A percentile compares a stretch with the other conserved stretches of the same genome.
These are phyloP conservation scores for Telmatherina bonti DNA, from an alignment of 2,797 vertebrate genomes.

Conservation along the genomic window DNA sequence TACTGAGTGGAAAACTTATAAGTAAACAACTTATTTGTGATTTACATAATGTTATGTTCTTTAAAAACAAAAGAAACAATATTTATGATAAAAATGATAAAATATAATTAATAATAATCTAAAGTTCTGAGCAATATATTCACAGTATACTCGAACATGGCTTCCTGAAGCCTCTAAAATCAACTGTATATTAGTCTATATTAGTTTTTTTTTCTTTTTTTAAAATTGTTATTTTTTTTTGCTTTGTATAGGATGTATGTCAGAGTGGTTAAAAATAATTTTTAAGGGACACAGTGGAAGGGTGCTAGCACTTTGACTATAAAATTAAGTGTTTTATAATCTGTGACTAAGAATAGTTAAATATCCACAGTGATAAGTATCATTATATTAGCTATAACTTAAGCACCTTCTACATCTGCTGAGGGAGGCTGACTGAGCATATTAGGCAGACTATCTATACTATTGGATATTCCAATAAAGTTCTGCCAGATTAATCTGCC, in stretches of 20 bases:
- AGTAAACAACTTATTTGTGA: conserved; percentile 14
- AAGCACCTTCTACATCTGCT: neutral
- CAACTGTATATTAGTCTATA: neutral
- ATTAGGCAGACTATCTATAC: too few relatives aligned
- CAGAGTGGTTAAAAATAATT: neutral
- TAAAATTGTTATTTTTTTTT: too few relatives aligned
- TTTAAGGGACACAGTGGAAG: neutral
- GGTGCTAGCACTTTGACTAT: neutral
- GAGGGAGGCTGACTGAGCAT: neutral
- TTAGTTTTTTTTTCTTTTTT: too few relatives aligned
- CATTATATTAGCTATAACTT: neutral
- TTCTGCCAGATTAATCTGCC: too few relatives aligned
- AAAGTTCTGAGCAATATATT: neutral
- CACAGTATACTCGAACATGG: neutral
- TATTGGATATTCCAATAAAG: too few relatives aligned
- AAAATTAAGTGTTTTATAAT: conserved; percentile 1
- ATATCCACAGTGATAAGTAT: neutral
- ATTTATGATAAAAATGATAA: too few relatives aligned
- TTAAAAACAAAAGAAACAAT: too few relatives aligned
- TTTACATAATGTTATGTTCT: neutral
- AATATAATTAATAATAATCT: too few relatives aligned
- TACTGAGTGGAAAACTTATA: conserved; percentile 1
- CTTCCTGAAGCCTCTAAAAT: neutral
- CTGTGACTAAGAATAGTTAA: neutral
- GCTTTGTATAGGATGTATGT: neutral